phyloP scores from a whole-genome alignment of 2,113 vertebrate species.

The Gnathonemus longibarbis region DNA sequence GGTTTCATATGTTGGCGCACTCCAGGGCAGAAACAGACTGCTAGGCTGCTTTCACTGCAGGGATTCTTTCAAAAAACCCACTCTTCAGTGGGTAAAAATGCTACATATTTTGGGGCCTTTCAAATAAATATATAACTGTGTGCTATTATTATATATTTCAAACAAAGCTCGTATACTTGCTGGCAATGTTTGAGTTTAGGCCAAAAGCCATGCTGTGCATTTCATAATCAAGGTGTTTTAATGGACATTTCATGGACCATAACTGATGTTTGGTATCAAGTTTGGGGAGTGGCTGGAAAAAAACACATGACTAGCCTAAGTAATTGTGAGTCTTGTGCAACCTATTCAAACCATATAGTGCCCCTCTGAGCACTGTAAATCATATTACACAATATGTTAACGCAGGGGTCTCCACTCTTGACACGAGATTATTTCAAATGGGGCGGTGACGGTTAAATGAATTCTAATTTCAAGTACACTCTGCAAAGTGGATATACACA shows the following conservation, averaged over 20 bases:
- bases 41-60: not conserved
- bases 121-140: not conserved
- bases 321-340: not conserved
- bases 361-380: not conserved
- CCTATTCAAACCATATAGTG: not conserved
- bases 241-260: not conserved
- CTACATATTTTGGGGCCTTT: not conserved
- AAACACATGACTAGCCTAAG: not conserved
- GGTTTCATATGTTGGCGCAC: not conserved
- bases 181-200: not conserved
- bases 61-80: not conserved
- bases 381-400: not conserved
- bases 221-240: conserved; percentile 10
- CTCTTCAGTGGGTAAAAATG: not conserved
- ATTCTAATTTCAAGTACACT: not conserved
- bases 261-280: not conserved
- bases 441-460: not conserved
- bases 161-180: not conserved
- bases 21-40: not conserved
- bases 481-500: not conserved
- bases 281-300: not conserved
- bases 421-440: not conserved
- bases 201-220: not conserved
- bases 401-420: not conserved
- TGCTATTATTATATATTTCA: not conserved